Percentiles rank a stretch among this genome's conserved stretches.
Conservation (phyloP, 2,113 vertebrate species). For the Corythornis vintsioides region DNA sequence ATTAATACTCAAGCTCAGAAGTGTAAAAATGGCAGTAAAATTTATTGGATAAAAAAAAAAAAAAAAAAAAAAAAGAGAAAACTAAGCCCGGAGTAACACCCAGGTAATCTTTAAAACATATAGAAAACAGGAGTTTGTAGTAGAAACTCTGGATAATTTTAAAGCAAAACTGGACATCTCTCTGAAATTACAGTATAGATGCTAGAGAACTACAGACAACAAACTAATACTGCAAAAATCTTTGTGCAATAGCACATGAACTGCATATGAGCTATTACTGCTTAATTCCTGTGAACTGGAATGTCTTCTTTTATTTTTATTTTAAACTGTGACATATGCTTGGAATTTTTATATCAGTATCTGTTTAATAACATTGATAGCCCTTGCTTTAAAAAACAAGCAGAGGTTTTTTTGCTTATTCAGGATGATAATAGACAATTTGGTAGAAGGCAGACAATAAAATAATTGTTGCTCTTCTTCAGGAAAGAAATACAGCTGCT, state of each 20-base stretch:
- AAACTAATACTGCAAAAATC: neutral
- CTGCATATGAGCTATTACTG: neutral
- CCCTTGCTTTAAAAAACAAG: neutral
- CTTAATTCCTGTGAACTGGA: neutral
- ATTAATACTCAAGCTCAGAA: neutral
- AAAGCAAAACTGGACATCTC: neutral
- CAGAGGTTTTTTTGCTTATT: neutral
- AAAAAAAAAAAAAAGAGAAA: neutral
- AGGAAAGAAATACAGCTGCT: neutral
- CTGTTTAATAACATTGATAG: neutral
- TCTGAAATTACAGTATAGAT: neutral
- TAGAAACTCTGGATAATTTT: neutral
- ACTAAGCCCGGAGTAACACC: neutral
- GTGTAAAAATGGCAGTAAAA: constrained; percentile 8
- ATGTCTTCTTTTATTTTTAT: neutral
- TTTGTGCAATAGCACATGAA: neutral
- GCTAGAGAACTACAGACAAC: neutral
- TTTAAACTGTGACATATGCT: neutral
- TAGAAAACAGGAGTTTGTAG: neutral
- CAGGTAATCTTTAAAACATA: neutral
- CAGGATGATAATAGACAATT: neutral
- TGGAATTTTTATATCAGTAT: neutral
- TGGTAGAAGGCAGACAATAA: neutral
- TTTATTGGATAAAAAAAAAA: neutral
- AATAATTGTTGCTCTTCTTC: neutral